A percentile compares a stretch with the other conserved stretches of the same genome.
Conservation (phyloP, 2,113 vertebrate species). For the Jaculus jaculus region DNA sequence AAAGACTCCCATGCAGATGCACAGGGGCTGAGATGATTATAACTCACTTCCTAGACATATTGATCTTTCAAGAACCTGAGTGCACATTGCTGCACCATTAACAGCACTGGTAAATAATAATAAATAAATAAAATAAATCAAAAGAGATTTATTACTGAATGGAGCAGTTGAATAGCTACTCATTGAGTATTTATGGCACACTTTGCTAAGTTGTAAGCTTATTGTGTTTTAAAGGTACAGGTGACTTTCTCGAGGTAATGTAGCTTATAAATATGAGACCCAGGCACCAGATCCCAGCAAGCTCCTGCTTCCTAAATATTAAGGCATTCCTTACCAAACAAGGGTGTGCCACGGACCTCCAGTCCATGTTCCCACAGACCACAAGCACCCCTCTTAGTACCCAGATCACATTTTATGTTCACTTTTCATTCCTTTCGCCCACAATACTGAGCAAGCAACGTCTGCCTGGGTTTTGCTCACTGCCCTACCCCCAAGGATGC, state of each 20-base stretch:
- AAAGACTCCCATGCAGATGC: neutral
- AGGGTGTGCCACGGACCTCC: neutral
- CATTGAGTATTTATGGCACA: neutral
- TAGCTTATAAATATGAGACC: neutral
- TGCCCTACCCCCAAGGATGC: neutral
- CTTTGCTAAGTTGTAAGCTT: neutral
- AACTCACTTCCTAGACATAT: neutral
- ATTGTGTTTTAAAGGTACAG: neutral
- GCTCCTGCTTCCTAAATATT: neutral
- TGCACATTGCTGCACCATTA: neutral
- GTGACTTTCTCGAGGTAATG: neutral
- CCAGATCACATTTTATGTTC: neutral
- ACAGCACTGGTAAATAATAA: neutral
- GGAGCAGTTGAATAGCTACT: neutral
- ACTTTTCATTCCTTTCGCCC: neutral
- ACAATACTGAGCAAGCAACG: neutral
- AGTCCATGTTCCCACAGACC: accelerated
- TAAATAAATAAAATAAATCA: no score
- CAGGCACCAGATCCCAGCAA: neutral
- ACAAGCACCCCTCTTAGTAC: neutral
- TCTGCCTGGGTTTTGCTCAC: neutral
- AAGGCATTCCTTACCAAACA: neutral
- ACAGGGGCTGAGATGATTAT: neutral
- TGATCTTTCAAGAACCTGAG: neutral
- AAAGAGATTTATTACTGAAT: neutral